Percentiles rank a stretch among this genome's conserved stretches.
Conservation (phyloP, 2,797 vertebrate genomes). For the Mormyrops boulengeri region DNA sequence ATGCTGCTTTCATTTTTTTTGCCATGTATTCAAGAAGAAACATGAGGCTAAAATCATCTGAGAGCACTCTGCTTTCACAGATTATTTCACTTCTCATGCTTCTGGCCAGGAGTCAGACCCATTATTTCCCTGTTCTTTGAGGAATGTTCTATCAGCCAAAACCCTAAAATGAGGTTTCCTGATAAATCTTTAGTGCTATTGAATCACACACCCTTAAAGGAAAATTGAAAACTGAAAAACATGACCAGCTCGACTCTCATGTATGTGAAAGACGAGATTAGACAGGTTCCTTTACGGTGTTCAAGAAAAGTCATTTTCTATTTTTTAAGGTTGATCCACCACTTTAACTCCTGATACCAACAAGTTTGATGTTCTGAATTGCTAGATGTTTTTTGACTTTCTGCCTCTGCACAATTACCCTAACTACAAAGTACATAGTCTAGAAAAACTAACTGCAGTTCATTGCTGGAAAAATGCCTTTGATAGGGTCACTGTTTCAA, state of each 20-base stretch:
- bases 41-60: neutral
- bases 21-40: neutral
- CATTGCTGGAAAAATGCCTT: slow-evolving; percentile 21
- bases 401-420: neutral
- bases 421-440: neutral
- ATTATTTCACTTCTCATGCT: neutral
- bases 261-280: slow-evolving; percentile 13
- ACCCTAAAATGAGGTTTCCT: neutral
- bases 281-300: neutral
- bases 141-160: neutral
- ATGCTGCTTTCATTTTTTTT: neutral
- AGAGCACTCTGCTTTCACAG: neutral
- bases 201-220: neutral
- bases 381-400: neutral
- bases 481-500: slow-evolving; percentile 27
- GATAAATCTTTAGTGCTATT: neutral
- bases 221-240: slow-evolving; percentile 9
- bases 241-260: neutral
- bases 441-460: neutral
- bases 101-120: neutral
- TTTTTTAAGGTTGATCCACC: slow-evolving; percentile 14
- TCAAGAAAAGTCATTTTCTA: neutral
- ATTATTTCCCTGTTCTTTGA: neutral
- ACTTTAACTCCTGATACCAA: slow-evolving; percentile 8
- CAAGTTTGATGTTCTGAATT: neutral